Evolutionary conservation across 2,113 vertebrate species (phyloP), one percentile per base, ranked within the genome.

Genomic region (Myiagra hebetior): DNA sequence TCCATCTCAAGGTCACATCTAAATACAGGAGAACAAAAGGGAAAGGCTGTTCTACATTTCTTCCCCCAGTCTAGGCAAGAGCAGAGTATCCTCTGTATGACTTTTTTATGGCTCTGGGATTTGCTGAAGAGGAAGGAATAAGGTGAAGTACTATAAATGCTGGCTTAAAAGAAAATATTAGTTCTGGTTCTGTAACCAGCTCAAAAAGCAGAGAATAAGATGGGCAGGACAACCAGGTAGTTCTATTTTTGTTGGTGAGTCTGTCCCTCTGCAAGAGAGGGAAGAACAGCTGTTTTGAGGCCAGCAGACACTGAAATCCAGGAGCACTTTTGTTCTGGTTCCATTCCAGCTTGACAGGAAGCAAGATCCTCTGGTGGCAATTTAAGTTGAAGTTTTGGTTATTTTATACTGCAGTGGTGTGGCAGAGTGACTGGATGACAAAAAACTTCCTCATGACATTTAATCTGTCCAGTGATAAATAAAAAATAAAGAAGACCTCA

Each of bases 1-100:
- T 60, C 47, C 63, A 26, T 44, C 57, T 96, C 93, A 77, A 96
- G 95, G 85, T 92, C 33, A 42, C 59, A 50, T 44, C 47, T 81
- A 42, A 77, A 65, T 67, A 65, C 52, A 70, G 57, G 57, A 57
- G 81, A 65, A 49, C 82, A 50, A 75, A 92, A 64, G 35, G 39
- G 37, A 73, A 70, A 16, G 47, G 53, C 52, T 74, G 31, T 35
- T 18, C 21, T 30, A 2, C 1, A 0, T 5, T 7, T 22, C 4
- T 1, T 8, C 31, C 47, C 47, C 11, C 1, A 5, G 24, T 27
- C 6, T 28, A 55, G 35, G 30, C 44, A 76, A 42, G n/a, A 17
- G 5, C 13, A 27, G 59, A 4, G 10, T 28, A 5, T 57, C 5
- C 16, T 41, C 46, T 52, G 1, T 19, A 2, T 50, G 6, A 3